Evolutionary conservation across 2,888 invertebrate genomes (phyloP).

Genomic region (Chironomus tentans): DNA sequence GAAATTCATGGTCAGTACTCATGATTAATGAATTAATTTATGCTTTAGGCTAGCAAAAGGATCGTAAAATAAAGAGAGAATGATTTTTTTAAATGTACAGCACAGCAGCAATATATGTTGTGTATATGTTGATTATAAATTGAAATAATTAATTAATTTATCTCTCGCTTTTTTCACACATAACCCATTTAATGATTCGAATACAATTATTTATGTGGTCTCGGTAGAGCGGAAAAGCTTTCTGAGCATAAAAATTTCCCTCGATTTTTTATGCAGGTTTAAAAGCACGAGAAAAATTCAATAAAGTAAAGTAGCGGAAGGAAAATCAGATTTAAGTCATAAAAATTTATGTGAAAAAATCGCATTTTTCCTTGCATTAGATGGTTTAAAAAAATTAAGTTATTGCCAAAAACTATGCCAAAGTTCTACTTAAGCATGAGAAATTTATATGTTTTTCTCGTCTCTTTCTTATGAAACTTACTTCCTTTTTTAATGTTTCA

Average conservation of each 20-base stretch:
- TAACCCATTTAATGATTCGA: no score
- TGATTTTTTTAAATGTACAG: background rate
- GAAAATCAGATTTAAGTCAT: no score
- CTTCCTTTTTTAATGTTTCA: no score
- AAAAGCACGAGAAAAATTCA: no score
- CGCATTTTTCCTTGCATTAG: background rate
- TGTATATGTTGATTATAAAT: background rate
- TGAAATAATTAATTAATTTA: background rate
- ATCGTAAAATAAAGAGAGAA: background rate
- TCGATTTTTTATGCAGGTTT: no score
- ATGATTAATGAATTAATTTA: background rate
- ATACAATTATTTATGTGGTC: no score
- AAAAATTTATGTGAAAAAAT: background rate
- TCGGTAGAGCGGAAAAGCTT: no score
- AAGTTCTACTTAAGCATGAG: background rate
- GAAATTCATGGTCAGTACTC: background rate
- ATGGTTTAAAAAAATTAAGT: background rate
- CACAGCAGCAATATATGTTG: background rate
- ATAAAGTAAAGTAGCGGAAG: no score
- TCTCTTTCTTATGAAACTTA: background rate
- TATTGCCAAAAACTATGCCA: background rate
- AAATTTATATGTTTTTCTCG: background rate
- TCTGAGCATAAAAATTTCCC: no score
- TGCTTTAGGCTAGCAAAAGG: background rate
- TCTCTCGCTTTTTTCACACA: background rate